Percentiles rank a stretch among this genome's conserved stretches.
Conservation (phyloP, 2,113 vertebrate species). For the Takifugu bimaculatus region DNA sequence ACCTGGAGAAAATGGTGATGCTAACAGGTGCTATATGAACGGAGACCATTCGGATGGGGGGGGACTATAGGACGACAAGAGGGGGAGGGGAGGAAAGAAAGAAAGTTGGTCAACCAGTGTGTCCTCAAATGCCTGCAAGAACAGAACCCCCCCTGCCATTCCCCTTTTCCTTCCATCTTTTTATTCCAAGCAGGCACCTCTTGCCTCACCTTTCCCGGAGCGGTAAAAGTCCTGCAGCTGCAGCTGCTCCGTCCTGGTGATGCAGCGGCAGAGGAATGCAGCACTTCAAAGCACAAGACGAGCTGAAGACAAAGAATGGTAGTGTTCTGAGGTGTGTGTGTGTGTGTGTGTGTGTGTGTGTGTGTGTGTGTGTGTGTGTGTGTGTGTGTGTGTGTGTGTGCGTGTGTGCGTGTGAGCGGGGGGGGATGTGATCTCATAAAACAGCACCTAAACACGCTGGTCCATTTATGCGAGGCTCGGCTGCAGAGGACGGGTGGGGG, state of each 20-base stretch:
- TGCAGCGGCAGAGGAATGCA: conserved; percentile 72
- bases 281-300: conserved; percentile 67
- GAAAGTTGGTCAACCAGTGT: no score
- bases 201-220: conserved; percentile 47
- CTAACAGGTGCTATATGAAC: no score
- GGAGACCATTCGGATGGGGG: no score
- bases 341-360: no score
- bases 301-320: conserved; percentile 63
- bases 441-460: conserved; percentile 59
- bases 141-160: not conserved
- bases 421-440: conserved; percentile 72
- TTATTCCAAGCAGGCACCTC: conserved; percentile 15
- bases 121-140: no score
- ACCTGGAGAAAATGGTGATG: no score
- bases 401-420: not conserved
- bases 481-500: conserved; percentile 24
- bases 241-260: conserved; percentile 71
- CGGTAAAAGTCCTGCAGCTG: conserved; percentile 34
- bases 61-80: no score
- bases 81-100: no score
- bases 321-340: conserved; percentile 44
- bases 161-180: conserved; percentile 28
- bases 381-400: no score
- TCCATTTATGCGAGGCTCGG: conserved; percentile 51
- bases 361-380: not conserved